These are phyloP conservation scores for Desoria tigrina DNA, from an alignment of 2,888 invertebrate species.

Conservation along the genomic window DNA sequence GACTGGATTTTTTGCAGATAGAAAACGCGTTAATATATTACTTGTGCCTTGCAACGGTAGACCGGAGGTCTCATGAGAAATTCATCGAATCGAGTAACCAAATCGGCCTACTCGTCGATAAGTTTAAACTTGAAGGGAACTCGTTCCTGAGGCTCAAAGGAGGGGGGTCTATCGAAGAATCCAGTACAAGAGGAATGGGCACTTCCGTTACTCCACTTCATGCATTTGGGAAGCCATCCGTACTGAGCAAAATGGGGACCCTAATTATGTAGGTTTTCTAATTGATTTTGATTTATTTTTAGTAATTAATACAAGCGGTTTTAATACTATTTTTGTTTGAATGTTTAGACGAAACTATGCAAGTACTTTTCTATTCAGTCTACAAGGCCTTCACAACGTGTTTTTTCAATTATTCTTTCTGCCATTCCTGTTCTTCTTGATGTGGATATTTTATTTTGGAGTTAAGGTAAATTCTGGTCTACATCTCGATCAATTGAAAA, in stretches of 20 bases:
- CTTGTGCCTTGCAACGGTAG: slow-evolving; percentile 74
- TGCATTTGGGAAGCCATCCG: slow-evolving; percentile 73
- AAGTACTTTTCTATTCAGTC: slow-evolving; percentile 75
- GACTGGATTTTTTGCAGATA: slow-evolving; percentile 56
- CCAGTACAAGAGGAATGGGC: slow-evolving; percentile 16
- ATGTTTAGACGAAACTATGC: slow-evolving; percentile 74
- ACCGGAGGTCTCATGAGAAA: slow-evolving; percentile 79
- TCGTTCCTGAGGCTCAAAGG: slow-evolving; percentile 62
- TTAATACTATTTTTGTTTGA: too few species aligned
- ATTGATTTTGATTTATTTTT: slow-evolving; percentile 17
- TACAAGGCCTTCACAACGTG: slow-evolving; percentile 73
- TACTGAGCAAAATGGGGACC: slow-evolving; percentile 68
- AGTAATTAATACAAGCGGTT: too few species aligned
- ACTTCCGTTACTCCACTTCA: slow-evolving; percentile 61
- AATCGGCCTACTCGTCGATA: slow-evolving; percentile 85
- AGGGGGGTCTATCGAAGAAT: slow-evolving; percentile 51
- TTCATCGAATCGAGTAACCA: slow-evolving; percentile 92
- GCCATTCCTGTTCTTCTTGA: slow-evolving; percentile 70
- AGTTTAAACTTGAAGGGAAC: slow-evolving; percentile 83
- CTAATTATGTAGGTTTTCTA: slow-evolving; percentile 57
- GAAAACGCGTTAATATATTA: slow-evolving; percentile 99
- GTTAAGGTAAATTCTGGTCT: slow-evolving; percentile 55
- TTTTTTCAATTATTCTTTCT: slow-evolving; percentile 70
- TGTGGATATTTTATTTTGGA: slow-evolving; percentile 76
- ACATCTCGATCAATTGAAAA: too few species aligned